Percentiles rank a stretch among this genome's conserved stretches.
phyloP scores from a whole-genome alignment of 2,797 vertebrate species.

The Anableps anableps region DNA sequence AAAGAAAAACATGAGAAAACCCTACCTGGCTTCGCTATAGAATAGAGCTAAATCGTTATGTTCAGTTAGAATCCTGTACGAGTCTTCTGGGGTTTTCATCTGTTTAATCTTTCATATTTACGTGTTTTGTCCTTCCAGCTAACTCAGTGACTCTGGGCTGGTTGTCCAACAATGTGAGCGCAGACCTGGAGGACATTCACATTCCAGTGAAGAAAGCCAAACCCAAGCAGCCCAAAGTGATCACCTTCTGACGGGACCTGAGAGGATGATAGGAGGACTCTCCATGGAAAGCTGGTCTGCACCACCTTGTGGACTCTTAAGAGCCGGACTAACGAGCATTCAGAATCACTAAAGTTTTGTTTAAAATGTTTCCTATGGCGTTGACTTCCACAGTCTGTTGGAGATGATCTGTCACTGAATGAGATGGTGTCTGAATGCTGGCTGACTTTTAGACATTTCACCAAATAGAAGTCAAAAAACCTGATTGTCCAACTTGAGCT shows the following conservation, averaged over 20 bases:
- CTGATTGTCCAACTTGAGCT: background rate
- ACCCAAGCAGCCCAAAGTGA: conserved; percentile 84
- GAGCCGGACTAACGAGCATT: background rate
- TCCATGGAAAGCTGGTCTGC: no score
- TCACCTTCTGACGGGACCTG: conserved; percentile 82
- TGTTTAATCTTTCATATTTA: background rate
- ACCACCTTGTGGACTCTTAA: background rate
- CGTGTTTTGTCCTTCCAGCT: conserved; percentile 69
- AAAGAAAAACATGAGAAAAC: background rate
- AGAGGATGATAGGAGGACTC: background rate
- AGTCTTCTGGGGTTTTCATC: background rate
- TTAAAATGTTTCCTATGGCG: background rate
- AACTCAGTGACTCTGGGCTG: conserved; percentile 86
- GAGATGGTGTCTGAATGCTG: background rate
- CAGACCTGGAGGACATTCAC: conserved; percentile 89
- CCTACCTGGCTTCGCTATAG: no score
- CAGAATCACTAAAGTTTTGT: background rate
- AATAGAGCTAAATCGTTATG: background rate
- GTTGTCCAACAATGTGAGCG: conserved; percentile 89
- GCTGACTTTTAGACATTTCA: background rate
- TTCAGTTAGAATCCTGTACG: background rate
- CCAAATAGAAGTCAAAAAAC: background rate
- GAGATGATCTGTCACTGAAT: background rate
- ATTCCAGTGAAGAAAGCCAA: conserved; percentile 75
- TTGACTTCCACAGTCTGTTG: background rate